Evolutionary conservation across 2,888 invertebrate genomes (phyloP).

Genomic region (Synanthedon myopaeformis): DNA sequence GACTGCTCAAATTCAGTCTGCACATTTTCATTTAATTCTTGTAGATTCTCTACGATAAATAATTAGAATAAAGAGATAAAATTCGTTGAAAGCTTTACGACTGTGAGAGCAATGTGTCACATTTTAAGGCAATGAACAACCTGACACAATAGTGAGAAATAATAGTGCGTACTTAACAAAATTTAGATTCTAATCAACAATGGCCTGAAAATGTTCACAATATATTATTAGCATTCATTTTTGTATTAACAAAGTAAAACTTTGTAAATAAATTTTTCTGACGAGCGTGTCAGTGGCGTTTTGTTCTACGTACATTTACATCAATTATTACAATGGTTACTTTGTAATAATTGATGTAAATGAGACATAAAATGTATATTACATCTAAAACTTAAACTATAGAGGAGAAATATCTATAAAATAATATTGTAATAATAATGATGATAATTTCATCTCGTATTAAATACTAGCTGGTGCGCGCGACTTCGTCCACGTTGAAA

Average conservation of each 20-base stretch:
- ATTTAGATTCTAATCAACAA: conserved; percentile 42
- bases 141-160: conserved; percentile 52
- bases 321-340: conserved; percentile 2
- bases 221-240: conserved; percentile 34
- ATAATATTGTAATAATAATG: no score
- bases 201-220: conserved; percentile 29
- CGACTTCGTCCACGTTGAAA: no score
- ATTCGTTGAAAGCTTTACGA: not conserved
- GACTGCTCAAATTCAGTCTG: no score
- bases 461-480: no score
- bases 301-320: conserved; percentile 9
- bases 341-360: not conserved
- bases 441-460: no score
- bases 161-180: conserved; percentile 25
- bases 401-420: no score
- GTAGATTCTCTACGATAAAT: no score
- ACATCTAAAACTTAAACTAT: no score
- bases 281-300: conserved; percentile 21
- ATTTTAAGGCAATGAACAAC: conserved; percentile 23
- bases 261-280: conserved; percentile 30
- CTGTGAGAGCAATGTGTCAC: not conserved
- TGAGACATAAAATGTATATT: no score
- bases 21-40: no score
- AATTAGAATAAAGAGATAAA: no score
- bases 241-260: conserved; percentile 41